Percentiles rank a stretch among this genome's conserved stretches.
These are phyloP conservation scores for Ceyx cyanopectus DNA, from an alignment of 2,113 vertebrate genomes.

Conservation along the genomic window DNA sequence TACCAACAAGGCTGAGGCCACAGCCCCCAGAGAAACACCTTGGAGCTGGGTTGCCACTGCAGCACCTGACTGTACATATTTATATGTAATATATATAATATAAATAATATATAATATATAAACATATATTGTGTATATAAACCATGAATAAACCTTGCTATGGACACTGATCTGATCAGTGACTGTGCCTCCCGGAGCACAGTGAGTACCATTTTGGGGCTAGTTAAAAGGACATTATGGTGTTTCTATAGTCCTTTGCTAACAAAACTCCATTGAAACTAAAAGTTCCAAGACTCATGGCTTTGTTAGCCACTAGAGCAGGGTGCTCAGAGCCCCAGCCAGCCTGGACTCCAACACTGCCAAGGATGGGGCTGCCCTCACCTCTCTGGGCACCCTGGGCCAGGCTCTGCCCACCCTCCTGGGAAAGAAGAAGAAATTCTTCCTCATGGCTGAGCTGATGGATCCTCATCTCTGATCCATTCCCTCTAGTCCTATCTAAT, in stretches of 20 bases:
- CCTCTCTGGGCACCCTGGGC: no score
- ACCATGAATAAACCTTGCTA: background rate
- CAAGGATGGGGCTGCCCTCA: no score
- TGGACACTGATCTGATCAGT: background rate
- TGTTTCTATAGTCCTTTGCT: background rate
- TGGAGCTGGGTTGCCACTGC: rapidly evolving
- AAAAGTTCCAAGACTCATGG: background rate
- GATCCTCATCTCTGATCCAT: no score
- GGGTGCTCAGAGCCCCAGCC: no score
- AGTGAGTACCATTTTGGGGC: background rate
- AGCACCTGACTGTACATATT: no score
- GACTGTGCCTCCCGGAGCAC: background rate
- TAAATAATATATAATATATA: no score
- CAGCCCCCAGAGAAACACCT: background rate
- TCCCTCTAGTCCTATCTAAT: no score
- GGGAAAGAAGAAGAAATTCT: no score
- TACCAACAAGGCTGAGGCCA: rapidly evolving
- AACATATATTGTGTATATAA: background rate
- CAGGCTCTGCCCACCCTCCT: no score
- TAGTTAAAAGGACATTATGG: background rate
- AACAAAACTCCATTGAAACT: background rate
- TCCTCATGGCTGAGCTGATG: no score
- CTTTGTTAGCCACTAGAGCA: background rate
- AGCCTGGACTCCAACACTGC: no score
- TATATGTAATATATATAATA: no score